These are phyloP conservation scores for Leptodactylus fuscus DNA, from an alignment of 2,113 vertebrate genomes.

Conservation along the genomic window DNA sequence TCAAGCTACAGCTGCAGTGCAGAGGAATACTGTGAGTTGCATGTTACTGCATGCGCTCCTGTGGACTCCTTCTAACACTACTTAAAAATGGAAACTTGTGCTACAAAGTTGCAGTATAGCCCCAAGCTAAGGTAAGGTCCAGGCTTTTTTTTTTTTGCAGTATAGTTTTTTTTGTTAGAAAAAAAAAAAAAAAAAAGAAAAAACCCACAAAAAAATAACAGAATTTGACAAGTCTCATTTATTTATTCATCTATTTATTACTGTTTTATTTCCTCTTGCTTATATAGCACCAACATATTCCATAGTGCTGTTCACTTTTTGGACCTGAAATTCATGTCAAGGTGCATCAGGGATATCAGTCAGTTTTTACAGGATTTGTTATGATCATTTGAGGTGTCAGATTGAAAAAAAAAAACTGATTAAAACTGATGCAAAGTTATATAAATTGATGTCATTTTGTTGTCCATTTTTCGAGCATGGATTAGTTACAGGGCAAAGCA, in stretches of 20 bases:
- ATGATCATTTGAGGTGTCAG: too few species aligned
- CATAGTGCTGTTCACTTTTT: not conserved
- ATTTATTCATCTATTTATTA: not conserved
- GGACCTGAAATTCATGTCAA: not conserved
- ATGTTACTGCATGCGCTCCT: not conserved
- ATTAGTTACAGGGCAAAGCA: too few species aligned
- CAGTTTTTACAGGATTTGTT: not conserved
- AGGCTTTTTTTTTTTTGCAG: not conserved
- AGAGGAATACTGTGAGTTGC: not conserved
- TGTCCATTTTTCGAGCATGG: not conserved
- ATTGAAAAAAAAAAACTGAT: not conserved
- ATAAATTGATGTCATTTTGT: not conserved
- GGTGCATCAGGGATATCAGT: not conserved
- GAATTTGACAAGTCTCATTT: not conserved
- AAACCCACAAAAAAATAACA: too few species aligned
- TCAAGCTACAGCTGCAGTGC: constrained; percentile 7
- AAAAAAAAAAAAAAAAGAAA: too few species aligned
- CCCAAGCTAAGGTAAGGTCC: not conserved
- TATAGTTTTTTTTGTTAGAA: not conserved
- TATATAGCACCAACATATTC: not conserved
- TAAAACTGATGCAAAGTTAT: not conserved
- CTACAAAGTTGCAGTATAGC: not conserved
- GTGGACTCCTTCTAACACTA: not conserved
- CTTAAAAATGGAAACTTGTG: not conserved
- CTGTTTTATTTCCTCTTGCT: not conserved